These are phyloP conservation scores for Helarctos malayanus DNA, from an alignment of 2,797 vertebrate species.

Conservation along the genomic window DNA sequence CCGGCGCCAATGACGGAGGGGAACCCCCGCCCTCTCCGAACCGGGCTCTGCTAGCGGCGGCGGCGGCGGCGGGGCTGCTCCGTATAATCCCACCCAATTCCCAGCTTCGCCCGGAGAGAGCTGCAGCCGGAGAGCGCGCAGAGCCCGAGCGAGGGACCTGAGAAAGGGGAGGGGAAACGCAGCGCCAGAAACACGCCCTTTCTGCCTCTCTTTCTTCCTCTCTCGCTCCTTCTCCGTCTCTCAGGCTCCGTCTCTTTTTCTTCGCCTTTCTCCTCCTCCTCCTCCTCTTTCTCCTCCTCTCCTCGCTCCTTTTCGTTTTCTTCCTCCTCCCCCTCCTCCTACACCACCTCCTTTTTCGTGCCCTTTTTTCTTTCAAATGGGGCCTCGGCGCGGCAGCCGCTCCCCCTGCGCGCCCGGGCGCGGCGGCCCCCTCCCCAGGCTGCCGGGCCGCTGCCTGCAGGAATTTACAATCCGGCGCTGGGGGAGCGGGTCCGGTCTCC, in stretches of 20 bases:
- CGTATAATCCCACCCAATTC: constrained; percentile 91
- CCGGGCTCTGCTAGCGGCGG: constrained; percentile 59
- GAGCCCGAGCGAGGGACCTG: constrained; percentile 89
- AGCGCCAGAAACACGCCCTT: constrained; percentile 92
- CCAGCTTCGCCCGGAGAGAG: constrained; percentile 91
- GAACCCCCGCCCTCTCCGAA: constrained; percentile 87
- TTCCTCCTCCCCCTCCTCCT: constrained; percentile 48
- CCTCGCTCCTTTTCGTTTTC: constrained; percentile 83
- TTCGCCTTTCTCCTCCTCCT: constrained; percentile 53
- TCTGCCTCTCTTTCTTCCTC: constrained; percentile 87
- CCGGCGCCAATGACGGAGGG: constrained; percentile 84
- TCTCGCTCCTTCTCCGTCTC: constrained; percentile 72
- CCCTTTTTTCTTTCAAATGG: constrained; percentile 84
- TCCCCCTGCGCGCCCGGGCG: constrained; percentile 87
- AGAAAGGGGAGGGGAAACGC: constrained; percentile 93
- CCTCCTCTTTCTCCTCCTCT: constrained; percentile 65
- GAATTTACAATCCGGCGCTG: constrained; percentile 94
- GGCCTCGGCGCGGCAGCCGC: constrained; percentile 85
- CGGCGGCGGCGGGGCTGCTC: constrained; percentile 85
- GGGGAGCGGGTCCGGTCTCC: constrained; percentile 91
- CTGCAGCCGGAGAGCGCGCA: constrained; percentile 81
- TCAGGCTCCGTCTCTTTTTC: constrained; percentile 61
- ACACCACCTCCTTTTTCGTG: constrained; percentile 86
- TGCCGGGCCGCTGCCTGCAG: constrained; percentile 91
- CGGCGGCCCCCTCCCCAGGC: constrained; percentile 88